Evolutionary conservation across 2,888 invertebrate genomes (phyloP).

Genomic region (Lepidocyrtoides sp.): DNA sequence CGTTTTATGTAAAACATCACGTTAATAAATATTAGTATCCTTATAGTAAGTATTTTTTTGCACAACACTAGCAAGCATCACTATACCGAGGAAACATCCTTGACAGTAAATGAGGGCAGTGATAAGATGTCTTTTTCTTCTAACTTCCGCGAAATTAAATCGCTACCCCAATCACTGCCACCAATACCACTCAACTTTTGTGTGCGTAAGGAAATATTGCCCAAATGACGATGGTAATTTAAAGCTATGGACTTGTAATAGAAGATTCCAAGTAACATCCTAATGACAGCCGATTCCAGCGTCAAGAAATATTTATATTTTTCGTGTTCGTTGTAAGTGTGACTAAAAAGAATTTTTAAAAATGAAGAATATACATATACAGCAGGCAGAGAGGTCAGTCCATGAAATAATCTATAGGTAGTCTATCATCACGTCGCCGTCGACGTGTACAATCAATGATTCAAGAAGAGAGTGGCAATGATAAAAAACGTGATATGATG

Average conservation of each 20-base stretch:
- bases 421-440: not conserved
- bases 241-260: slow-evolving; percentile 8
- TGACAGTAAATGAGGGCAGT: not conserved
- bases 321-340: not conserved
- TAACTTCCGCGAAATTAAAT: not conserved
- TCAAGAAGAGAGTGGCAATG: not conserved
- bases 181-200: not conserved
- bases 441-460: slow-evolving; percentile 36
- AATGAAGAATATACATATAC: slow-evolving; percentile 15
- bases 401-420: slow-evolving; percentile 29
- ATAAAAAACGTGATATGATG: slow-evolving; percentile 1
- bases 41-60: no score
- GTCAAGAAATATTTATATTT: not conserved
- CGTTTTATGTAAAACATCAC: no score
- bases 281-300: not conserved
- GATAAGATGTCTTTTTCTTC: no score
- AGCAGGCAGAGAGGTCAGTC: slow-evolving; percentile 59
- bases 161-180: not conserved
- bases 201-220: not conserved
- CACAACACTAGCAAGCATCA: no score
- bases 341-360: not conserved
- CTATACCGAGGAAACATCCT: not conserved
- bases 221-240: not conserved
- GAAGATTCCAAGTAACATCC: not conserved
- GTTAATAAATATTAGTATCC: no score